These are phyloP conservation scores for Brachyptera putata DNA, from an alignment of 2,888 invertebrate genomes.

Conservation along the genomic window DNA sequence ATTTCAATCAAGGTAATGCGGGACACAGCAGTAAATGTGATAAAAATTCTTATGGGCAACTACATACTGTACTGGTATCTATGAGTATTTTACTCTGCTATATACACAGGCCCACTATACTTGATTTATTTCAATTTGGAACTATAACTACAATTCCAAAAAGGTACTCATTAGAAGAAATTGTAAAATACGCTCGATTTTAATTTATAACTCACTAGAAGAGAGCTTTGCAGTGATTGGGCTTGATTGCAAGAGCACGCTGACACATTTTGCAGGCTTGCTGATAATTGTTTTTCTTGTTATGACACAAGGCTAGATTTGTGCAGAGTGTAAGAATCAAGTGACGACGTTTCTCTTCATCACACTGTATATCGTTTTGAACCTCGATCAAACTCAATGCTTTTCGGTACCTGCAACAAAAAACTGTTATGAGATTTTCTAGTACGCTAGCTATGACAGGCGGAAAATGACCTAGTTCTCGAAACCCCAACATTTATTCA, in stretches of 20 bases:
- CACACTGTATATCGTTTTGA: conserved; percentile 58
- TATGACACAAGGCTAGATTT: conserved; percentile 69
- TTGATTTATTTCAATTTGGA: too few species aligned
- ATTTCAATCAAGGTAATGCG: neutral
- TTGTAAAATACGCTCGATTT: too few species aligned
- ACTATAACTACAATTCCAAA: too few species aligned
- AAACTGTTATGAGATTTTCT: too few species aligned
- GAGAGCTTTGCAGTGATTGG: conserved; percentile 2
- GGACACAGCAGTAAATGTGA: neutral
- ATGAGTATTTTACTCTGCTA: too few species aligned
- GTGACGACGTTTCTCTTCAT: conserved; percentile 59
- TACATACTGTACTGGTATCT: too few species aligned
- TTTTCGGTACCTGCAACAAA: conserved; percentile 51
- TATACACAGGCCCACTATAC: too few species aligned
- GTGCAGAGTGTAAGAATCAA: conserved; percentile 62
- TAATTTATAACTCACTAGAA: conserved; percentile 17
- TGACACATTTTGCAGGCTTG: neutral
- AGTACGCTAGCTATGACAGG: too few species aligned
- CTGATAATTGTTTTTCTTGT: conserved; percentile 38
- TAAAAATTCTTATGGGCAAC: too few species aligned
- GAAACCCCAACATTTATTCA: too few species aligned
- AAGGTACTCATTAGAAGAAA: too few species aligned
- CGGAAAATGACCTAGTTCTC: too few species aligned
- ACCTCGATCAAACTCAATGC: conserved; percentile 61
- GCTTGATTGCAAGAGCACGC: neutral